Evolutionary conservation across 1,140 invertebrate genomes (phyloP).

Genomic region (Drosophila ficusphila): DNA sequence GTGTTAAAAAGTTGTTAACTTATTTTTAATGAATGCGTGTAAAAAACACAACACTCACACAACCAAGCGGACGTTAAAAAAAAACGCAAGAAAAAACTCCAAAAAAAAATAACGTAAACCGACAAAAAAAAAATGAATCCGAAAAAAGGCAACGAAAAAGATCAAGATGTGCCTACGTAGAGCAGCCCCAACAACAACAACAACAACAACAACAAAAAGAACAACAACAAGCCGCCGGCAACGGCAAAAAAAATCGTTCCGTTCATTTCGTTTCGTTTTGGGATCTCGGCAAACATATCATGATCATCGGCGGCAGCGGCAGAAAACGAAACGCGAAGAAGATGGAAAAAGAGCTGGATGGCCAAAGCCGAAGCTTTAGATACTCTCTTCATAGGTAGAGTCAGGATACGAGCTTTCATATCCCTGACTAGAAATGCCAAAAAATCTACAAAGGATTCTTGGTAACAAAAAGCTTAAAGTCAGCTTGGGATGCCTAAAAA

Average conservation of each 20-base stretch:
- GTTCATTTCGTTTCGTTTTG: conserved; percentile 53
- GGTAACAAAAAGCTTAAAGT: no score
- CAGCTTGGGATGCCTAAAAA: no score
- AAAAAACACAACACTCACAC: conserved; percentile 49
- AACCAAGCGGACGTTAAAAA: not conserved
- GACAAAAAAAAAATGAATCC: not conserved
- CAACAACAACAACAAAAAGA: no score
- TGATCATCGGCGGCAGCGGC: conserved; percentile 39
- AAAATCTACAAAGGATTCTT: no score
- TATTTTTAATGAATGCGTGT: conserved; percentile 84
- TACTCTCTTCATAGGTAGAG: no score
- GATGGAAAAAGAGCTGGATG: not conserved
- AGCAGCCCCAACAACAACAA: conserved; percentile 28
- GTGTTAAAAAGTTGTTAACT: conserved; percentile 84
- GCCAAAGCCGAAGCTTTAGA: not conserved
- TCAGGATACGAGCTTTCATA: no score
- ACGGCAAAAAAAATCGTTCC: conserved; percentile 42
- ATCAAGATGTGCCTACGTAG: conserved; percentile 80
- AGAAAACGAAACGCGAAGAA: conserved; percentile 59
- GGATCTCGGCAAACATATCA: conserved; percentile 74
- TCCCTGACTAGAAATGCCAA: no score
- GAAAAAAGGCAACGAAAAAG: conserved; percentile 44
- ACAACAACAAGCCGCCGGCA: conserved; percentile 56
- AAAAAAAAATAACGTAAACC: conserved; percentile 11
- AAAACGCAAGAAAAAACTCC: conserved; percentile 6